These are phyloP conservation scores for Rhadina sibilatrix DNA, from an alignment of 2,113 vertebrate species.

Conservation along the genomic window DNA sequence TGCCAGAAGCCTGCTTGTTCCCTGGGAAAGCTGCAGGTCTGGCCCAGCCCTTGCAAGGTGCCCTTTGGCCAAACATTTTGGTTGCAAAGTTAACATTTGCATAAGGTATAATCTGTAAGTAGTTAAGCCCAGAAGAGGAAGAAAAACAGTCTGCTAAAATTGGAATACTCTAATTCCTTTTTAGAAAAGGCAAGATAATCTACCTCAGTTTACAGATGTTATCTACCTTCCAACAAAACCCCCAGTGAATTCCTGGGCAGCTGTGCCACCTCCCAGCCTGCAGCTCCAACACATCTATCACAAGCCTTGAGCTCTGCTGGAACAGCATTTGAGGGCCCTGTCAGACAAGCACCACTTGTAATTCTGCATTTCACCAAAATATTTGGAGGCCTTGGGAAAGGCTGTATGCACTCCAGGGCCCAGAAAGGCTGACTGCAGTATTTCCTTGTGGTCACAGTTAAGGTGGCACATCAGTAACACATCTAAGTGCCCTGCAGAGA, in stretches of 20 bases:
- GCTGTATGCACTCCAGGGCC: background rate
- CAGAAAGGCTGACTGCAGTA: background rate
- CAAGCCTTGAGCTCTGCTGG: background rate
- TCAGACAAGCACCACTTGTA: background rate
- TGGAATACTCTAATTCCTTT: slow-evolving; percentile 26
- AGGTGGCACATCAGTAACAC: background rate
- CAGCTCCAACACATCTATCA: background rate
- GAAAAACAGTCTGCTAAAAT: background rate
- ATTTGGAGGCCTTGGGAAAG: background rate
- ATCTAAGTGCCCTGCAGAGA: background rate
- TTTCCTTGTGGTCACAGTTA: background rate
- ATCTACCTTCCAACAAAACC: background rate
- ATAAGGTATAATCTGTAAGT: slow-evolving; percentile 1
- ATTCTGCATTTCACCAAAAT: background rate
- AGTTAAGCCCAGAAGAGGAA: slow-evolving; percentile 5
- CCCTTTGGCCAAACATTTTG: background rate
- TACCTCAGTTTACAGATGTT: background rate
- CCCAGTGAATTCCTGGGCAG: slow-evolving; percentile 5
- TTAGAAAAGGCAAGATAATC: slow-evolving; percentile 15
- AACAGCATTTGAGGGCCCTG: background rate
- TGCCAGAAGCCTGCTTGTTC: background rate
- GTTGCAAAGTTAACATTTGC: slow-evolving; percentile 9
- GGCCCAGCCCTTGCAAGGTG: background rate
- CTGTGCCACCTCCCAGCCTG: background rate
- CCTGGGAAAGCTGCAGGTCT: background rate